Evolutionary conservation across 2,113 vertebrate genomes (phyloP), one percentile per base, ranked within the genome.

Genomic region (Cyprinodon brontotheroides): DNA sequence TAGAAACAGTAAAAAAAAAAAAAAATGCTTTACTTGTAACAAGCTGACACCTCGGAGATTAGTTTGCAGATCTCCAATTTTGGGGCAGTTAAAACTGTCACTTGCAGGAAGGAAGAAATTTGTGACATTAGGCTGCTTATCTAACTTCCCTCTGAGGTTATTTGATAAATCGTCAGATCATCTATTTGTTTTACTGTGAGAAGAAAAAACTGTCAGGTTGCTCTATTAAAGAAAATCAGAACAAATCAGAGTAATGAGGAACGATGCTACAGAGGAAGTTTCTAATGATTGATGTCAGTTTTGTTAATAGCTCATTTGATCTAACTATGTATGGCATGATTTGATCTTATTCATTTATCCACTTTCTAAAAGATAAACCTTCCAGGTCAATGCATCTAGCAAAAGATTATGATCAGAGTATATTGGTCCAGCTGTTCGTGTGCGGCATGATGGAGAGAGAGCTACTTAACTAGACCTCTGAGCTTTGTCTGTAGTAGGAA

Each of bases 21-120:
- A 22, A 70, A 61, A 65, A 64, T 65, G 41, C 37, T 3, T 11
- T 62, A 80, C 73, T 37, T 12, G 65, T 68, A 65, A 75, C 78
- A 80, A 84, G 39, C 53, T 63, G 78, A 70, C 80, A 88, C 81
- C 83, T 77, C 72, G 73, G 37, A 71, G 70, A 89, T 89, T 87
- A 86, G 87, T 80, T 84, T 74, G 78, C 85, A 71, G 75, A 86
- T 15, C 80, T 82, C 59, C 3, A 37, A 84, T 85, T 82, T 64
- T 47, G 17, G 77, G 77, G 82, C 63, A 37, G 76, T 88, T 79
- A 87, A 92, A 86, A 81, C 72, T 77, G 78, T 79, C 74, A 72
- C 65, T 65, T 70, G 80, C 75, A 65, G 77, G 4, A 43, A 65
- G 70, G 70, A 74, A 78, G 68, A 69, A 74, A 74, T 45, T 59